phyloP scores from a whole-genome alignment of 2,113 vertebrate genomes.

The Ondatra zibethicus region DNA sequence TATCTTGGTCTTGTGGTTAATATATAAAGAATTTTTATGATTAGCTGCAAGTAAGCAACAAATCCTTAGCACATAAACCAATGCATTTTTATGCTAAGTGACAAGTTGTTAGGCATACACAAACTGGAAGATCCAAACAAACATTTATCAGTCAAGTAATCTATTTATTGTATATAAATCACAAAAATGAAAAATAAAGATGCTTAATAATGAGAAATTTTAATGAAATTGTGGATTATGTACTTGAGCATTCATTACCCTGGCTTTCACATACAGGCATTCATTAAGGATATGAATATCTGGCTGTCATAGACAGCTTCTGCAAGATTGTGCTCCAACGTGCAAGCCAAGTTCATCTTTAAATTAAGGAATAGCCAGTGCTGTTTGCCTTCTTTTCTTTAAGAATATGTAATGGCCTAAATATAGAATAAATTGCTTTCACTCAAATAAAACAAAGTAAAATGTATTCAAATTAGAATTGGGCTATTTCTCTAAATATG shows the following conservation, averaged over 20 bases:
- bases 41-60: background rate
- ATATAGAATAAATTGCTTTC: background rate
- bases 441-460: background rate
- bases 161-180: background rate
- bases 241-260: background rate
- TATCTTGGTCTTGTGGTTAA: background rate
- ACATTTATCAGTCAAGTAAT: background rate
- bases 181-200: background rate
- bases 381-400: background rate
- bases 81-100: background rate
- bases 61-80: fast-evolving
- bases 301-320: background rate
- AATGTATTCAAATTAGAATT: background rate
- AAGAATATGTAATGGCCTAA: background rate
- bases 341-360: background rate
- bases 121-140: background rate
- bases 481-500: background rate
- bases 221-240: background rate
- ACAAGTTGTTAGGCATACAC: background rate
- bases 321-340: background rate
- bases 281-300: background rate
- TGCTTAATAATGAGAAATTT: background rate
- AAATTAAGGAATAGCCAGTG: background rate
- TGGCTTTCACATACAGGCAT: background rate
- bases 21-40: background rate